Evolutionary conservation across 2,797 vertebrate genomes (phyloP).

Genomic region (Pagetopsis macropterus): DNA sequence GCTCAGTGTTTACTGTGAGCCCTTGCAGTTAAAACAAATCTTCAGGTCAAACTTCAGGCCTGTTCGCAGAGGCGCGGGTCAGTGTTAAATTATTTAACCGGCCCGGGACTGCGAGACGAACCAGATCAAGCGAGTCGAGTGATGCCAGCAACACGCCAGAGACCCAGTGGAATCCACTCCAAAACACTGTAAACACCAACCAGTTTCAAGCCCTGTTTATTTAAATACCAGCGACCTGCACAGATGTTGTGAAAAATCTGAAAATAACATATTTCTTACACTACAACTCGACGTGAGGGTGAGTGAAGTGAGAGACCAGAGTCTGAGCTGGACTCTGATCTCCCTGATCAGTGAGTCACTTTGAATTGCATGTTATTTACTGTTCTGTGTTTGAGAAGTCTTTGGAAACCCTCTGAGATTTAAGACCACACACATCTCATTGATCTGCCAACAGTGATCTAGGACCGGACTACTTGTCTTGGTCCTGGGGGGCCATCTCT

Average conservation of each 20-base stretch:
- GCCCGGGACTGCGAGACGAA: conserved; percentile 58
- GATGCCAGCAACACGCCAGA: conserved; percentile 66
- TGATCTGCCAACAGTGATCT: neutral
- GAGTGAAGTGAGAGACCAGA: conserved; percentile 30
- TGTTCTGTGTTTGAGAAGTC: conserved; percentile 9
- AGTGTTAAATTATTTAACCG: conserved; percentile 79
- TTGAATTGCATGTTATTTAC: conserved; percentile 52
- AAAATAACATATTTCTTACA: conserved; percentile 52
- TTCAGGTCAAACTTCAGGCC: conserved; percentile 77
- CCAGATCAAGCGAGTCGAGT: conserved; percentile 72
- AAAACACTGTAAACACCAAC: conserved; percentile 70
- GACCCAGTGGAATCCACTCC: conserved; percentile 47
- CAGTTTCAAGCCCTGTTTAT: conserved; percentile 72
- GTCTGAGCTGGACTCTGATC: conserved; percentile 56
- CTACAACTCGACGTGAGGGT: conserved; percentile 30
- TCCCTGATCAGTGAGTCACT: conserved; percentile 59
- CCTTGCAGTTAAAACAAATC: conserved; percentile 72
- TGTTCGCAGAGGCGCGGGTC: conserved; percentile 67
- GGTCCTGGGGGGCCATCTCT: neutral
- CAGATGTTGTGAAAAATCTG: conserved; percentile 53
- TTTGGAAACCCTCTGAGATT: neutral
- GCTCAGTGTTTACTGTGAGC: conserved; percentile 64
- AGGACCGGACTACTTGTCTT: neutral
- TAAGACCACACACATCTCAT: neutral
- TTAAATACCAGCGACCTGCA: conserved; percentile 54